Evolutionary conservation across 2,888 invertebrate genomes (phyloP), one percentile per base, ranked within the genome.

Genomic region (Cerceris ruficornis): DNA sequence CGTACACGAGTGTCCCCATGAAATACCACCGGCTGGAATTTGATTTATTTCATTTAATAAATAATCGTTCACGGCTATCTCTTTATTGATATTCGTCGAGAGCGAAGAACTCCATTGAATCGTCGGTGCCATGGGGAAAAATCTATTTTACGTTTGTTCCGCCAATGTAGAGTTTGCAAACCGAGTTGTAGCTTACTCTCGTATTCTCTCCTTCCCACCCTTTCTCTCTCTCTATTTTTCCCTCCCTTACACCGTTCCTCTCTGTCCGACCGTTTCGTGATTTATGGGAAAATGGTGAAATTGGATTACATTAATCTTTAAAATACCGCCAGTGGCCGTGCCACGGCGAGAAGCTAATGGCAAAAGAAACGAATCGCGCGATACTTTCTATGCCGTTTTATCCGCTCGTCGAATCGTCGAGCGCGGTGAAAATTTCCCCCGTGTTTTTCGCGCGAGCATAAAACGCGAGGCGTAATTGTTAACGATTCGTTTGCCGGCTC

Each of bases 31-130:
- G 11, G 7, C 7, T 8, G 14, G 11, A 14, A 42, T 58, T 43
- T 52, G 60, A 66, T 72, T 72, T 67, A 66, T 55, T 54, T 41
- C 60, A 9, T 60, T 49, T 11, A 59, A 28, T 52, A 9, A 64
- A 41, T 42, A 59, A 59, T 59, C 59, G 41, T n/a, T 13, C 7
- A 13, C 59, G 42, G 7, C n/a, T 7, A 42, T 42, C 41, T 14
- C 13, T 59, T 59, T 42, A 59, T 59, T 59, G n/a, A 59, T 28
- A 41, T 42, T 42, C 7, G 41, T 42, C 59, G n/a, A 6, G n/a
- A 6, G 1, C 59, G 59, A 8, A 13, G 42, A 14, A 41, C 7
- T 41, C 41, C 13, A 11, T 55, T 11, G 55, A 55, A 17, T 17
- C 11, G 2, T 1, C 9, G 5, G 9, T 46, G 46, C 46, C 6